Percentiles rank a stretch among this genome's conserved stretches.
phyloP scores from a whole-genome alignment of 1,140 invertebrate genomes.

The Scaptomyza montana region DNA sequence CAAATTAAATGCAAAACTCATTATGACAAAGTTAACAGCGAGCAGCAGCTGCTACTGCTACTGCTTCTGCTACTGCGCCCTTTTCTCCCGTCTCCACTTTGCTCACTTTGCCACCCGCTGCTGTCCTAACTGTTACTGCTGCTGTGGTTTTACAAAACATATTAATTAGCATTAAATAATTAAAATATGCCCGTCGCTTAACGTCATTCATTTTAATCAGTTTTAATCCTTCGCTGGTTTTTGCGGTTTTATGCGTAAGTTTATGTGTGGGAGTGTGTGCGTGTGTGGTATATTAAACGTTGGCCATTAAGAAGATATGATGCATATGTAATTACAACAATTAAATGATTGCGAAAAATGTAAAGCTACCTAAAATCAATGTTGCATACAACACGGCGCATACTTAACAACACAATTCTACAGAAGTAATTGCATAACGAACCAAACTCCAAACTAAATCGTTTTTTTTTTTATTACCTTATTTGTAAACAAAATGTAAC shows the following conservation, averaged over 20 bases:
- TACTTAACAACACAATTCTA: conserved; percentile 7
- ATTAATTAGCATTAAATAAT: conserved; percentile 83
- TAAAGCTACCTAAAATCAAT: neutral
- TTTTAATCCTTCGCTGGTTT: conserved; percentile 71
- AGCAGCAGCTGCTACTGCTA: conserved; percentile 47
- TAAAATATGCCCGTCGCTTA: conserved; percentile 79
- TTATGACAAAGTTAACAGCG: conserved; percentile 77
- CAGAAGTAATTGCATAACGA: neutral
- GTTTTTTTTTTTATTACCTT: too few relatives aligned
- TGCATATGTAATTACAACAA: conserved; percentile 45
- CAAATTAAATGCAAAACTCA: conserved; percentile 80
- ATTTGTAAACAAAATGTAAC: too few relatives aligned
- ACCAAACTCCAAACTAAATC: too few relatives aligned
- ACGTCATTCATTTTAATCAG: conserved; percentile 81
- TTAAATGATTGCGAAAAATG: conserved; percentile 32
- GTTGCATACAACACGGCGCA: neutral
- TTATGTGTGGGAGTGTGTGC: neutral
- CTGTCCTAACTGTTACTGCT: conserved; percentile 29
- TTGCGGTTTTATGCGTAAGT: conserved; percentile 52
- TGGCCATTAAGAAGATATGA: conserved; percentile 63
- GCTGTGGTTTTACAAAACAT: conserved; percentile 80
- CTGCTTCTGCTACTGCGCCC: neutral
- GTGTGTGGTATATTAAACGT: conserved; percentile 55
- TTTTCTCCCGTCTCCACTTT: neutral
- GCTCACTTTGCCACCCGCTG: neutral